Conservation (phyloP, 2,888 invertebrate species). For the Meandrusa payeni region DNA sequence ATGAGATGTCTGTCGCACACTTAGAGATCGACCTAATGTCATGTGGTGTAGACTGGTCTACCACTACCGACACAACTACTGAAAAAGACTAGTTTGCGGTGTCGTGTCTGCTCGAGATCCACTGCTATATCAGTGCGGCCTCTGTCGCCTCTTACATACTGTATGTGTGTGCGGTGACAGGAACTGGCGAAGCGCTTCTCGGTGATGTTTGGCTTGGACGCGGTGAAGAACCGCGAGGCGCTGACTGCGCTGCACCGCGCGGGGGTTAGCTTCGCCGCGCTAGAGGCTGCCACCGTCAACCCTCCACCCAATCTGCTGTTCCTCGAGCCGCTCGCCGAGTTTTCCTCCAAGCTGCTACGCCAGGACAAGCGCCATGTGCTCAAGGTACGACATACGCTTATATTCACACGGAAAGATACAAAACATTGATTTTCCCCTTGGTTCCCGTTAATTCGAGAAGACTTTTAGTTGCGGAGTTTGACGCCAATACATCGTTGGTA, state of each 20-base stretch:
- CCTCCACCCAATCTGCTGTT: conserved; percentile 94
- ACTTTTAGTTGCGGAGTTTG: no score
- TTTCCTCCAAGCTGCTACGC: conserved; percentile 96
- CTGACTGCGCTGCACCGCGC: conserved; percentile 97
- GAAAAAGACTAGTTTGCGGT: no score
- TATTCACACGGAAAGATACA: not conserved
- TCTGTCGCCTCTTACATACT: no score
- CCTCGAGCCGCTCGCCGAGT: conserved; percentile 97
- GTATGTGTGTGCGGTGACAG: conserved; percentile 65
- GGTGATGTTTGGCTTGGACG: conserved; percentile 97
- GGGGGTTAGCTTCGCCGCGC: conserved; percentile 94
- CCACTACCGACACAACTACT: no score
- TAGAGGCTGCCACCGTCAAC: conserved; percentile 87
- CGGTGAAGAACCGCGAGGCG: conserved; percentile 97
- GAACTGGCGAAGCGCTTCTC: conserved; percentile 98
- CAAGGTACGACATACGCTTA: conserved; percentile 38
- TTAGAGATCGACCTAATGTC: no score
- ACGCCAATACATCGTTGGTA: no score
- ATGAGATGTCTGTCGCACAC: no score
- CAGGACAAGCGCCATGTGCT: conserved; percentile 97
- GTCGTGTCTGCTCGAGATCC: not conserved
- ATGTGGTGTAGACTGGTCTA: no score
- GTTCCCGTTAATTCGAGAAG: no score
- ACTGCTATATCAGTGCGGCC: no score
- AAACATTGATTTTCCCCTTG: no score